A percentile compares a stretch with the other conserved stretches of the same genome.
Evolutionary conservation across 2,113 vertebrate genomes (phyloP).

Genomic region (Oreochromis tanganicae): DNA sequence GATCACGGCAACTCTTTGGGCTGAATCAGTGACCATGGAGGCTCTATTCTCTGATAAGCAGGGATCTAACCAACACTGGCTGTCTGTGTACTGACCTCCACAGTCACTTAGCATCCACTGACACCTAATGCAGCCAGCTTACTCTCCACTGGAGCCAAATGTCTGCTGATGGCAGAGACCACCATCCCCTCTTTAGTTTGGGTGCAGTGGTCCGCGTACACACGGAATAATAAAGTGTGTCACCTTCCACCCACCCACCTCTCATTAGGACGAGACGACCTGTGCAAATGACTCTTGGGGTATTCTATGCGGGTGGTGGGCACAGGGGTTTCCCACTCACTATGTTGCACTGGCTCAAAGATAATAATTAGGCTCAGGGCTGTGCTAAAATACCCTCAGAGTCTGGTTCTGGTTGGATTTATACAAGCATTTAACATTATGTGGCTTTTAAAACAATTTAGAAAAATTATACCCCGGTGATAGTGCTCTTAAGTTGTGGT

Average conservation of each 20-base stretch:
- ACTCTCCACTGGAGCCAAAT: slow-evolving; percentile 33
- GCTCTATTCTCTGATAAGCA: slow-evolving; percentile 47
- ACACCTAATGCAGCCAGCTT: slow-evolving; percentile 59
- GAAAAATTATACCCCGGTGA: slow-evolving; percentile 69
- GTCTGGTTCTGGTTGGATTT: slow-evolving; percentile 66
- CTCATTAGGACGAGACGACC: slow-evolving; percentile 47
- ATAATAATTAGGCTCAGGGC: slow-evolving; percentile 61
- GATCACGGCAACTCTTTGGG: slow-evolving; percentile 51
- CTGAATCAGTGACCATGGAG: slow-evolving; percentile 54
- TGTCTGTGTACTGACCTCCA: slow-evolving; percentile 46
- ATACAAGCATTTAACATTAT: slow-evolving; percentile 68
- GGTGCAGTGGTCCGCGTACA: slow-evolving; percentile 56
- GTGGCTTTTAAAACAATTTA: slow-evolving; percentile 72
- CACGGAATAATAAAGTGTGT: slow-evolving; percentile 46
- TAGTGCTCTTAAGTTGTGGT: slow-evolving; percentile 68
- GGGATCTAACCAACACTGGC: slow-evolving; percentile 42
- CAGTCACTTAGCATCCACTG: slow-evolving; percentile 35
- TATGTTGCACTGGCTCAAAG: slow-evolving; percentile 14
- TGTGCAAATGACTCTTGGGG: slow-evolving; percentile 32
- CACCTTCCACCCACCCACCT: slow-evolving; percentile 29
- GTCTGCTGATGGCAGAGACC: slow-evolving; percentile 63
- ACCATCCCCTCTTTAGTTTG: slow-evolving; percentile 64
- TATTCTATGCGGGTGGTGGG: slow-evolving; percentile 54
- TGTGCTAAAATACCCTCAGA: slow-evolving; percentile 46
- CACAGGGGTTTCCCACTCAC: slow-evolving; percentile 38